phyloP scores from a whole-genome alignment of 2,113 vertebrate species.

The Rhadina sibilatrix region DNA sequence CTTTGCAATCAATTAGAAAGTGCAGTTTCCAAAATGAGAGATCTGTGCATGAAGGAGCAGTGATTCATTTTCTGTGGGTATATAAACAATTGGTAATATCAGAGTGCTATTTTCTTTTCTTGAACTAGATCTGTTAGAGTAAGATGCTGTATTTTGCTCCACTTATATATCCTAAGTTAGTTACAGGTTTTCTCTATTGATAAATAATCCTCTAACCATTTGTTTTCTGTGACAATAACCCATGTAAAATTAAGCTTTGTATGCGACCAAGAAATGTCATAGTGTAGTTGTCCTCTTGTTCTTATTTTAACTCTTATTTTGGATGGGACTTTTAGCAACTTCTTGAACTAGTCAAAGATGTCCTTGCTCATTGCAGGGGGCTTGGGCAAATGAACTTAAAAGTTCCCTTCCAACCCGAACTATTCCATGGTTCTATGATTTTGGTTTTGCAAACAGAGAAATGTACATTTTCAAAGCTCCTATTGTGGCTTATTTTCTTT shows the following conservation, averaged over 20 bases:
- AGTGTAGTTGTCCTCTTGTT: not conserved
- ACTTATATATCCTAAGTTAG: not conserved
- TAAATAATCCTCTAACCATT: not conserved
- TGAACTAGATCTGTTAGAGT: not conserved
- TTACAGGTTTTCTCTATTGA: not conserved
- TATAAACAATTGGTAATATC: not conserved
- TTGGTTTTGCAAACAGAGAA: not conserved
- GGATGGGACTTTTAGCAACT: not conserved
- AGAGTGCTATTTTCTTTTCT: not conserved
- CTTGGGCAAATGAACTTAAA: not conserved
- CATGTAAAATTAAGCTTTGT: not conserved
- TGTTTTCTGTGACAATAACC: not conserved
- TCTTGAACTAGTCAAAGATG: not conserved
- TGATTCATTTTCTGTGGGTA: not conserved
- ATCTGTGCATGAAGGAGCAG: not conserved
- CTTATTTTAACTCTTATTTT: not conserved
- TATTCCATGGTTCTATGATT: not conserved
- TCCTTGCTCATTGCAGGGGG: not conserved
- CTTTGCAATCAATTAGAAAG: not conserved
- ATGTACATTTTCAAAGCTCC: not conserved
- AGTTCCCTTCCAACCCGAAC: not conserved
- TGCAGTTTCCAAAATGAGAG: not conserved
- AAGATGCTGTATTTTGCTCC: not conserved
- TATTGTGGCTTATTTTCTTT: not conserved
- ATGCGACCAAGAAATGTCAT: not conserved